Percentiles rank a stretch among this genome's conserved stretches.
phyloP scores from a whole-genome alignment of 2,113 vertebrate species.

The Dolichotis patagonum region DNA sequence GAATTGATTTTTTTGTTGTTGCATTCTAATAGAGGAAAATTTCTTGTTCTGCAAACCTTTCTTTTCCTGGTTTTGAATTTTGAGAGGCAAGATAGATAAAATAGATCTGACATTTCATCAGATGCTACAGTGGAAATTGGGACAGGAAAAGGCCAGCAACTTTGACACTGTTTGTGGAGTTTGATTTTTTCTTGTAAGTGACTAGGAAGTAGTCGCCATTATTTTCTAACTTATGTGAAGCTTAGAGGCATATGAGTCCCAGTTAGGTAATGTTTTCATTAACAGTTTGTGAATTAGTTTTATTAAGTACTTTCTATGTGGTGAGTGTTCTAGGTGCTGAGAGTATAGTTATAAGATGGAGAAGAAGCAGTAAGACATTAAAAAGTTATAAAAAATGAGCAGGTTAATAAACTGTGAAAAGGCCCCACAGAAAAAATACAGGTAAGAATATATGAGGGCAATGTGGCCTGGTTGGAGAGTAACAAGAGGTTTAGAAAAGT shows the following conservation, averaged over 20 bases:
- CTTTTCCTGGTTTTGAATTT: constrained; percentile 43
- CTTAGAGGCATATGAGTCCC: constrained; percentile 22
- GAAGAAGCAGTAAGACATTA: neutral
- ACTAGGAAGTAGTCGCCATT: neutral
- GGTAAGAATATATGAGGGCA: neutral
- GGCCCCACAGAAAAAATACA: neutral
- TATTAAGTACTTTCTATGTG: constrained; percentile 49
- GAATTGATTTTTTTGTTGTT: constrained; percentile 46
- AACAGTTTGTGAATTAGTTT: neutral
- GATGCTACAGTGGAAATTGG: constrained; percentile 10
- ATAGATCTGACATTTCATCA: constrained; percentile 33
- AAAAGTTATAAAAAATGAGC: neutral
- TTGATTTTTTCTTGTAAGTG: neutral
- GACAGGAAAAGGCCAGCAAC: neutral
- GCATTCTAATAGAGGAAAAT: neutral
- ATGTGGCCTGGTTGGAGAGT: neutral
- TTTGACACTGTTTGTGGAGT: constrained; percentile 31
- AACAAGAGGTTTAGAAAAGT: neutral
- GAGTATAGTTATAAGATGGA: neutral
- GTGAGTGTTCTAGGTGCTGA: neutral
- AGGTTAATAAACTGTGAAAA: neutral
- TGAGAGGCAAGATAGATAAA: constrained; percentile 19
- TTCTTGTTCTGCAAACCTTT: constrained; percentile 34
- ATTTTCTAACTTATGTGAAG: constrained; percentile 4
- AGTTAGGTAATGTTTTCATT: neutral